Evolutionary conservation across 2,797 vertebrate genomes (phyloP).

Genomic region (Petrocephalus schoutedeni): DNA sequence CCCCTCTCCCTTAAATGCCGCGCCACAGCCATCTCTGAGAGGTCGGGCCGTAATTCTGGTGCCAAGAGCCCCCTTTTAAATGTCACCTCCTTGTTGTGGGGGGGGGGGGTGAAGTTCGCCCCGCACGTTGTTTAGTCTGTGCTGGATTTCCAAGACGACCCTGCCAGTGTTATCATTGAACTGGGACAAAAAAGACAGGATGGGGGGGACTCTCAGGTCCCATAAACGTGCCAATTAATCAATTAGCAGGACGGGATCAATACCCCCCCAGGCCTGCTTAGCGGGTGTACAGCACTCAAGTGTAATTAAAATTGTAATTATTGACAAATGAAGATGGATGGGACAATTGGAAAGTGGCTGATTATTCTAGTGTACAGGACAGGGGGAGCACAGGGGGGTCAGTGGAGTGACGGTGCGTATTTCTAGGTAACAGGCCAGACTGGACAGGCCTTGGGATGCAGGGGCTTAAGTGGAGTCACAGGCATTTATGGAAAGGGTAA

Average conservation of each 20-base stretch:
- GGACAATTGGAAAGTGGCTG: conserved; percentile 38
- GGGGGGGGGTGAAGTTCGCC: background rate
- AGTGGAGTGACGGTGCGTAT: background rate
- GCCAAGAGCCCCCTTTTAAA: conserved; percentile 31
- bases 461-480: background rate
- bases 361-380: conserved; percentile 32
- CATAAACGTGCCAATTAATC: conserved; percentile 64
- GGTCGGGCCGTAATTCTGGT: background rate
- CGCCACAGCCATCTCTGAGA: conserved; percentile 20
- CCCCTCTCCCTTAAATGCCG: conserved; percentile 25
- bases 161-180: conserved; percentile 28
- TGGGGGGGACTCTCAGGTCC: conserved; percentile 22
- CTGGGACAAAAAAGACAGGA: conserved; percentile 14
- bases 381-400: background rate
- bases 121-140: conserved; percentile 16
- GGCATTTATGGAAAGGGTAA: background rate
- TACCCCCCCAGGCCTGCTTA: conserved; percentile 49
- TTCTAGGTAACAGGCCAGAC: background rate
- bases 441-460: background rate
- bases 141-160: background rate
- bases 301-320: conserved; percentile 75
- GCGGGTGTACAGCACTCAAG: conserved; percentile 66
- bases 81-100: conserved; percentile 25
- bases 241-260: conserved; percentile 62
- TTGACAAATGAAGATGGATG: conserved; percentile 70